A percentile compares a stretch with the other conserved stretches of the same genome.
These are phyloP conservation scores for Lepilemur ruficaudatus DNA, from an alignment of 2,797 vertebrate species.

Conservation along the genomic window DNA sequence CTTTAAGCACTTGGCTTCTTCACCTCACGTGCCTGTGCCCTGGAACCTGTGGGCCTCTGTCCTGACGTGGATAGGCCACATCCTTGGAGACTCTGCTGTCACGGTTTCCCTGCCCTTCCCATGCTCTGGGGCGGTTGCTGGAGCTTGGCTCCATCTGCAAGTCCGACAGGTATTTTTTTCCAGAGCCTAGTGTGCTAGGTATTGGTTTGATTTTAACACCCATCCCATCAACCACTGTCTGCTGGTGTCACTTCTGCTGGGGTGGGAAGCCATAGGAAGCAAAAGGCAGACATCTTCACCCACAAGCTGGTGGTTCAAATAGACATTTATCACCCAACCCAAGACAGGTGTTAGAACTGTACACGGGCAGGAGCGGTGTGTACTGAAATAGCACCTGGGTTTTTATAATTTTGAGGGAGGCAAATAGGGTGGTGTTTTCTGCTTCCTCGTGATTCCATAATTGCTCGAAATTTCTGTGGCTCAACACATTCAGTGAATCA, in stretches of 20 bases:
- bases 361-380: background rate
- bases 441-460: slow-evolving; percentile 17
- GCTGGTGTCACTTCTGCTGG: background rate
- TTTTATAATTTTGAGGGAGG: slow-evolving; percentile 18
- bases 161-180: background rate
- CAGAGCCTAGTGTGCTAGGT: background rate
- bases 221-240: background rate
- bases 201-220: slow-evolving; percentile 32
- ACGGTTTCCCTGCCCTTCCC: background rate
- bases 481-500: slow-evolving; percentile 32
- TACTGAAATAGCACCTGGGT: slow-evolving; percentile 17
- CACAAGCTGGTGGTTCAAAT: slow-evolving; percentile 15
- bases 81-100: background rate
- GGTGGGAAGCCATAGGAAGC: background rate
- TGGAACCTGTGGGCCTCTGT: background rate
- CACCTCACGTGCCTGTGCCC: background rate
- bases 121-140: background rate
- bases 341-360: background rate
- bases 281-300: slow-evolving; percentile 9
- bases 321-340: slow-evolving; percentile 35
- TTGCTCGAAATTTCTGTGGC: slow-evolving; percentile 38
- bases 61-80: background rate
- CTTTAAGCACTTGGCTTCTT: background rate
- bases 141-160: background rate
- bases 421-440: background rate